Evolutionary conservation across 2,797 vertebrate genomes (phyloP).

Genomic region (Bufotes viridis): DNA sequence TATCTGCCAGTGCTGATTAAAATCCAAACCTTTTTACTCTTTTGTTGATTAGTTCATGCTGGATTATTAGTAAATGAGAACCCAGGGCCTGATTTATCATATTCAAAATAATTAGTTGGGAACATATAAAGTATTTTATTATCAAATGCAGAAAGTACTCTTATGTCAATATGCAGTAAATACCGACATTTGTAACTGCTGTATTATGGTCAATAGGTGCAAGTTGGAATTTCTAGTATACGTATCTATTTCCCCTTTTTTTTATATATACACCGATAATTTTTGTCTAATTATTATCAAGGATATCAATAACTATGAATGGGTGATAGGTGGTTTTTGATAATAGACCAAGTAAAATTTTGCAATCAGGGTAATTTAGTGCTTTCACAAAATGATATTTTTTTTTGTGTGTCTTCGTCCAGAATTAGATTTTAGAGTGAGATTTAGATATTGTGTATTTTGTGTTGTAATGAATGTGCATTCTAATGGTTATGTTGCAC

Average conservation of each 20-base stretch:
- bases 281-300: constrained; percentile 33
- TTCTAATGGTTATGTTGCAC: constrained; percentile 64
- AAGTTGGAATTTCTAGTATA: constrained; percentile 48
- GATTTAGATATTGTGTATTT: constrained; percentile 51
- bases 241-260: constrained; percentile 35
- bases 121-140: constrained; percentile 19
- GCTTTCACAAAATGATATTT: constrained; percentile 64
- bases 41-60: background rate
- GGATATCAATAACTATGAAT: constrained; percentile 46
- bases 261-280: constrained; percentile 41
- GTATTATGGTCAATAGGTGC: background rate
- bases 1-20: constrained; percentile 60
- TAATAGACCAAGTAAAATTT: constrained; percentile 63
- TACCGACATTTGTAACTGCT: background rate
- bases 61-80: background rate
- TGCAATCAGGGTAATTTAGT: constrained; percentile 63
- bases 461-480: constrained; percentile 59
- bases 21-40: constrained; percentile 1
- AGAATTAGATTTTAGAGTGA: constrained; percentile 22
- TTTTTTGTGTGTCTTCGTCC: constrained; percentile 62
- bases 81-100: constrained; percentile 4
- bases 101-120: background rate
- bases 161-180: background rate
- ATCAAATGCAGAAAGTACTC: background rate
- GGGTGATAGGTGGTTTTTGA: constrained; percentile 63